A percentile compares a stretch with the other conserved stretches of the same genome.
Conservation (phyloP, 2,797 vertebrate genomes). For the Oreortyx pictus region DNA sequence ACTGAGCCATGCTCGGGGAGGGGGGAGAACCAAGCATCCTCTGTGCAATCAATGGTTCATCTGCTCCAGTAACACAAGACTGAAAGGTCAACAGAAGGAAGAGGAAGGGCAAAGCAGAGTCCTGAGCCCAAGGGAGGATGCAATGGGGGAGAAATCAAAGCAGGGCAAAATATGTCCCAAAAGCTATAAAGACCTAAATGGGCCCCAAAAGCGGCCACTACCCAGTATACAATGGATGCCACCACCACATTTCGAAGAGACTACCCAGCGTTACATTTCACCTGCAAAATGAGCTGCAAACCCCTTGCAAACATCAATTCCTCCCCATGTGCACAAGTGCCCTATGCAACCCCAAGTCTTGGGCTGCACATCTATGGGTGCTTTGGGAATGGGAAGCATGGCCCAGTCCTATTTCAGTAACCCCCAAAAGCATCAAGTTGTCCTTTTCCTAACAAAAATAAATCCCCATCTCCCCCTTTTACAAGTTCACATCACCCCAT, state of each 20-base stretch:
- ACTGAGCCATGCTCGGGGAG: not conserved
- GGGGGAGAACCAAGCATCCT: not conserved
- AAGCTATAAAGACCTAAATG: not conserved
- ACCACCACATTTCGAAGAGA: not conserved
- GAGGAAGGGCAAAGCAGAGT: not conserved
- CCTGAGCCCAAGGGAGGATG: fast-evolving
- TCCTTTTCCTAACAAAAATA: no score
- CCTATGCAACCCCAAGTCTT: no score
- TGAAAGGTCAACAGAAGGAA: not conserved
- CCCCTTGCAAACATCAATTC: not conserved
- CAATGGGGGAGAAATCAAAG: fast-evolving
- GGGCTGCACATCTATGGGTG: no score
- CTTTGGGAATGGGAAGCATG: no score
- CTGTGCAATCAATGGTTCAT: not conserved
- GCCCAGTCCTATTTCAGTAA: no score
- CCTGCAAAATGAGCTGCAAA: not conserved
- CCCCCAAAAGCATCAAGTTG: no score
- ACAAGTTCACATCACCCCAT: not conserved
- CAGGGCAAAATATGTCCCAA: not conserved
- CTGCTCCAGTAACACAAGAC: not conserved
- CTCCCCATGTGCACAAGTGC: not conserved
- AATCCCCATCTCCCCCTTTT: not conserved
- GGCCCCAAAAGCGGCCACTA: not conserved
- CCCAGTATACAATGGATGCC: fast-evolving
- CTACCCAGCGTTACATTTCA: no score